Base-by-base conservation (phyloP, 2,888 invertebrate species). In the Erebia ligea region DNA sequence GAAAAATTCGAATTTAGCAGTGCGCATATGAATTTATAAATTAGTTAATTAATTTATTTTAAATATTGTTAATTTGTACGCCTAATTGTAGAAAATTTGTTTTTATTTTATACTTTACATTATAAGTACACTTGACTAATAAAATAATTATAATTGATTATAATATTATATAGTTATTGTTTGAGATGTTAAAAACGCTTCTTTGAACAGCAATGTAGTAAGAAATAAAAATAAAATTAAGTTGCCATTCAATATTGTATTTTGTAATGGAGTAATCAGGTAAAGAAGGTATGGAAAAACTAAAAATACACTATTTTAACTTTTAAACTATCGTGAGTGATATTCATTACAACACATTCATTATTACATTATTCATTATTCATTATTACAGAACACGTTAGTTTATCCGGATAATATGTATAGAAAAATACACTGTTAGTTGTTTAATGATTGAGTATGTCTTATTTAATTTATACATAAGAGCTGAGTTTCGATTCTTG, bases 151-250 rank as follows among this genome's bases (percentile, higher is more conserved):
- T 52, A 42, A 50, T 58, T 58, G 57, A 57, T 63, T 69, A n/a
- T n/a, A n/a, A 57, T 70, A 70, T 58, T 63, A n/a, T 63, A n/a
- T 13, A 67, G 45, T 67, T 67, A 67, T 66, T 19, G 57, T 57
- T 67, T 67, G 48, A 58, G 42, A 42, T 56, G 17, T 56, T 17
- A 56, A 11, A 58, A 67, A 58, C 25, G 58, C 67, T 58, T 67
- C 67, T 58, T 67, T 58, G 17, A 52, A 65, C 34, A 65, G 64
- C 42, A 56, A 68, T 69, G 40, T 69, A 65, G 19, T 40, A n/a
- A 48, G 52, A 19, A 61, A 40, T 1, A 25, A 68, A 15, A 21
- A 34, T 2, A 59, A 57, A 34, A 17, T 42, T 34, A 8, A 42
- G 13, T 62, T 56, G 17, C 48, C 34, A 40, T 69, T 15, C 52